Evolutionary conservation across 1,140 invertebrate genomes (phyloP).

Genomic region (Pseudoatta argentina): DNA sequence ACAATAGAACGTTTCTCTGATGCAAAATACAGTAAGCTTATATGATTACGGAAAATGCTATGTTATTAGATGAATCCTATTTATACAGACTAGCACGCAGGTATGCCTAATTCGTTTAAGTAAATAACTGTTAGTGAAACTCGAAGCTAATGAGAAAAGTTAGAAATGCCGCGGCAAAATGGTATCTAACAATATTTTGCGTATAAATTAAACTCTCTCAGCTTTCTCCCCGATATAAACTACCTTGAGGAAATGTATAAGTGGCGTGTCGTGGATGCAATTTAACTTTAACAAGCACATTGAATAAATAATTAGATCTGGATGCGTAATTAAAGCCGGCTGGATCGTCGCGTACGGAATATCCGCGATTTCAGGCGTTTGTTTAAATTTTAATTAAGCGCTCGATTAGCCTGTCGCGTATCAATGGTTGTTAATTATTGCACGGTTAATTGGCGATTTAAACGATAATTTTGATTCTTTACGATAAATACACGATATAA

Average conservation of each 20-base stretch:
- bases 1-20: not conserved
- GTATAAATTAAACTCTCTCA: constrained; percentile 64
- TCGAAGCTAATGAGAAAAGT: constrained; percentile 71
- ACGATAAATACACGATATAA: not conserved
- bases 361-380: constrained; percentile 30
- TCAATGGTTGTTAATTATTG: constrained; percentile 57
- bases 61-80: not conserved
- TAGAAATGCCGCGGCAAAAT: constrained; percentile 41
- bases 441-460: constrained; percentile 38
- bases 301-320: constrained; percentile 66
- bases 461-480: constrained; percentile 29
- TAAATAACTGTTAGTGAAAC: constrained; percentile 64
- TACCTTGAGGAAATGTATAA: constrained; percentile 36
- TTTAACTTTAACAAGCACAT: constrained; percentile 70
- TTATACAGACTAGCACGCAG: constrained; percentile 7
- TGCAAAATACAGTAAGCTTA: constrained; percentile 3
- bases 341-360: not conserved
- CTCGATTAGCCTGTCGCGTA: constrained; percentile 30
- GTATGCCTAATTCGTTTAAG: constrained; percentile 52
- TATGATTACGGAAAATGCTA: constrained; percentile 22
- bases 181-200: constrained; percentile 66
- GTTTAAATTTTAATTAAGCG: constrained; percentile 64
- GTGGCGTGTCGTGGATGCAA: constrained; percentile 51
- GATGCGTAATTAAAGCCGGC: constrained; percentile 57
- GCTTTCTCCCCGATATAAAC: constrained; percentile 26